Percentiles rank a stretch among this genome's conserved stretches.
phyloP scores from a whole-genome alignment of 2,113 vertebrate species.

The Larimichthys crocea region DNA sequence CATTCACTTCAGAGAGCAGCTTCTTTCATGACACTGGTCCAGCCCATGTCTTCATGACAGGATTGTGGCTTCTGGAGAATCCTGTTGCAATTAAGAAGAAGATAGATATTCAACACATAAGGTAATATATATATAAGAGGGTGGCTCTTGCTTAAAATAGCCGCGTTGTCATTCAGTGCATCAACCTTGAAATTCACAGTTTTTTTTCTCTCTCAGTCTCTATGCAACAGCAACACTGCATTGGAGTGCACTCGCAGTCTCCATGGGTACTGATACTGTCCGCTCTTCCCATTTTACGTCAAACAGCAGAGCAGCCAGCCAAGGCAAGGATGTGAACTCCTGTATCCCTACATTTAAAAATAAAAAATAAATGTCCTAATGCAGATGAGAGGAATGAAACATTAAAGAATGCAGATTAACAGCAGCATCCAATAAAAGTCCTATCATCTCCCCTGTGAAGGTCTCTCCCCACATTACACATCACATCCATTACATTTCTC shows the following conservation, averaged over 20 bases:
- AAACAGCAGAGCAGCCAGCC: conserved; percentile 46
- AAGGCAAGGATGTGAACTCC: conserved; percentile 28
- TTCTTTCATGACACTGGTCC: conserved; percentile 47
- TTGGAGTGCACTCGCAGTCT: conserved; percentile 68
- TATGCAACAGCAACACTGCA: conserved; percentile 78
- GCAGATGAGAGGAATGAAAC: background rate
- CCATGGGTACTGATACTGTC: conserved; percentile 75
- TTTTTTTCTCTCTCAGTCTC: conserved; percentile 58
- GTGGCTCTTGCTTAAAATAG: conserved; percentile 51
- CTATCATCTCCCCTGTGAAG: conserved; percentile 17
- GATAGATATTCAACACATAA: conserved; percentile 57
- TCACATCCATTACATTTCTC: conserved; percentile 40
- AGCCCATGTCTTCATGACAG: conserved; percentile 49
- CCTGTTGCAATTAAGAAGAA: conserved; percentile 36
- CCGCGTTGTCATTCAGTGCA: conserved; percentile 70
- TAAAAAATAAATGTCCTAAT: background rate
- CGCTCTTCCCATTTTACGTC: conserved; percentile 57
- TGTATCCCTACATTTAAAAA: background rate
- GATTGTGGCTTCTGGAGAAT: conserved; percentile 48
- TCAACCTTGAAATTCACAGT: conserved; percentile 71
- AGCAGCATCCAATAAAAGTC: conserved; percentile 1
- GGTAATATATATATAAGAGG: too few species aligned
- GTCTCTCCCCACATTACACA: conserved; percentile 27
- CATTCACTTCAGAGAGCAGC: conserved; percentile 33
- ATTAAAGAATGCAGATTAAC: background rate